Evolutionary conservation across 2,113 vertebrate species (phyloP), one percentile per base, ranked within the genome.

Genomic region (Ivindomyrus marchei): DNA sequence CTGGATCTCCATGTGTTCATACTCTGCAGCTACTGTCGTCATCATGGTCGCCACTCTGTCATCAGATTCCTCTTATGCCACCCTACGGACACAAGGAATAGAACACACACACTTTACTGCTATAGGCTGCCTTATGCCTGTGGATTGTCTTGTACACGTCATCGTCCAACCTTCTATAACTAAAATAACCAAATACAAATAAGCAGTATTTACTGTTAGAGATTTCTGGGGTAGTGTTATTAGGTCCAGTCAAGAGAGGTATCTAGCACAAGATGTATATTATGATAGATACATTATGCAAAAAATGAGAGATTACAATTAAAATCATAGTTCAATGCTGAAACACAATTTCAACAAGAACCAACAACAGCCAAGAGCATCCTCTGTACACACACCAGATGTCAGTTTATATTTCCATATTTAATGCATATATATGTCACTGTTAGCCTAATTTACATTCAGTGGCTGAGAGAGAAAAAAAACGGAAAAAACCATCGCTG

Each of bases 1-100:
- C 90, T 98, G 97, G 94, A 99, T 99, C 93, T 99, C 98, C 94
- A 99, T 98, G 94, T 98, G 98, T 92, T 99, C 98, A 3, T 94
- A 98, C 90, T 99, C 98, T 90, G 96, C 97, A 58, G 97, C 97
- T 91, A 99, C 97, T 52, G 97, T 97, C 62, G 98, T 99, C 98
- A 98, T 99, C 93, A 91, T 97, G 95, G 94, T 93, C 49, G 94
- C 91, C 93, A 92, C 91, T 94, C 95, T 94, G 39, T 91, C 94
- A 92, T 94, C 83, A 93, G 89, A 94, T 91, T 93, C 94, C 95
- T 94, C 93, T 96, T 93, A 95, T 91, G 88, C 92, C 93, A 91
- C 90, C 95, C 96, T 97, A 91, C 8, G 1, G 88, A 88, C 42
- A 49, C n/a, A 31, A 4, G 46, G 58, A 31, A 45, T 4, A 36